Percentiles rank a stretch among this genome's conserved stretches.
phyloP scores from a whole-genome alignment of 2,888 invertebrate species.

The Phaonia tiefii region DNA sequence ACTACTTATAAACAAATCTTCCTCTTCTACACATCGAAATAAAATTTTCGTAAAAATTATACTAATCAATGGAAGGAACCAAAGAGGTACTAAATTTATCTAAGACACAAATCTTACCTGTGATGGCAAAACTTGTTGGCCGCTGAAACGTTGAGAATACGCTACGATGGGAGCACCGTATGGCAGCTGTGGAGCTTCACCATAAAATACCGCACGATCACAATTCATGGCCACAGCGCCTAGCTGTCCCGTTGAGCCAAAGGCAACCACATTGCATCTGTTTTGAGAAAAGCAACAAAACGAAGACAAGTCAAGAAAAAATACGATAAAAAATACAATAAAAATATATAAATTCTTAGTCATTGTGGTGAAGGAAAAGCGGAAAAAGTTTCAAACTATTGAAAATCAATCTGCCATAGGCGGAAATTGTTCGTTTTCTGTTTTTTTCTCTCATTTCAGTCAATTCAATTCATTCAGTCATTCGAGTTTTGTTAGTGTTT shows the following conservation, averaged over 20 bases:
- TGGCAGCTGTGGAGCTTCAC: constrained; percentile 89
- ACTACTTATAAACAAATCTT: too few species aligned
- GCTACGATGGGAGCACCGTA: constrained; percentile 90
- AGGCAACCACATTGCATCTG: constrained; percentile 82
- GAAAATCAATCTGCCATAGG: constrained; percentile 66
- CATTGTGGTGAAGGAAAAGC: constrained; percentile 37
- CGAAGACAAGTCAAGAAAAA: constrained; percentile 70
- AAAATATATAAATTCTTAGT: constrained; percentile 42
- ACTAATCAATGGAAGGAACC: too few species aligned
- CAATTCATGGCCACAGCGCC: constrained; percentile 88
- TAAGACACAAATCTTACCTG: constrained; percentile 81
- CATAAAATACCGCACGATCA: constrained; percentile 90
- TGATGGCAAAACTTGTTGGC: constrained; percentile 90
- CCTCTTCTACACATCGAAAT: too few species aligned
- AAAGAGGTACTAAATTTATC: neutral
- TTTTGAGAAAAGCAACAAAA: constrained; percentile 68
- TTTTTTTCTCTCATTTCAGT: neutral
- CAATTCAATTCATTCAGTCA: constrained; percentile 26
- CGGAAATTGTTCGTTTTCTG: constrained; percentile 55
- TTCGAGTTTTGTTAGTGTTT: constrained; percentile 22
- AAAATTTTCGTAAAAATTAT: neutral
- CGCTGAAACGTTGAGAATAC: constrained; percentile 89
- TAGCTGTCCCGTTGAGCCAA: constrained; percentile 81
- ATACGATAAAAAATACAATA: constrained; percentile 21
- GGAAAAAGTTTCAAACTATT: constrained; percentile 44